Conservation (phyloP, 1,140 invertebrate species). For the Chionoecetes opilio region DNA sequence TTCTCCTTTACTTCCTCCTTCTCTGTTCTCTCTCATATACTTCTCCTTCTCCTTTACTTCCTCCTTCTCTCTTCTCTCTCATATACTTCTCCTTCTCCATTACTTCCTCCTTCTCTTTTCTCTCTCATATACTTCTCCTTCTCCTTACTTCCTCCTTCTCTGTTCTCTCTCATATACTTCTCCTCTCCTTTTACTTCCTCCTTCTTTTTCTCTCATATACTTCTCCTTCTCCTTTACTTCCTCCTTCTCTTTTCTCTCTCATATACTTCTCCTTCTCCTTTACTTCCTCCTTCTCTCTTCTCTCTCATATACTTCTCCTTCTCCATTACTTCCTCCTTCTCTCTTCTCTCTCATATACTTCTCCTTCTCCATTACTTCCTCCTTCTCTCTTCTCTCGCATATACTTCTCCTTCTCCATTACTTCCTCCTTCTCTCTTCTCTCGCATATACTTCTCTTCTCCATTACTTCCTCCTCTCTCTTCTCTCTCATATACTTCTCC, state of each 20-base stretch:
- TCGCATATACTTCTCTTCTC: no score
- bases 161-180: neutral
- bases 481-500: no score
- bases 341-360: neutral
- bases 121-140: neutral
- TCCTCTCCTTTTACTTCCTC: neutral
- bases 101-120: neutral
- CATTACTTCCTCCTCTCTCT: neutral
- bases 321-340: neutral
- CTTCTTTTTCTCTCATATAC: neutral
- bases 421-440: slow-evolving; percentile 50
- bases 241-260: neutral
- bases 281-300: neutral
- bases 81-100: neutral
- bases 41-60: neutral
- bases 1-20: neutral
- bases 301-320: neutral
- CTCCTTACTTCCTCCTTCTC: neutral
- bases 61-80: neutral
- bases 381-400: slow-evolving; percentile 35
- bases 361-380: neutral
- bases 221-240: neutral
- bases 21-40: no score
- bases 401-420: neutral
- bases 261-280: neutral